phyloP scores from a whole-genome alignment of 2,797 vertebrate genomes.

The Galaxias olidus region DNA sequence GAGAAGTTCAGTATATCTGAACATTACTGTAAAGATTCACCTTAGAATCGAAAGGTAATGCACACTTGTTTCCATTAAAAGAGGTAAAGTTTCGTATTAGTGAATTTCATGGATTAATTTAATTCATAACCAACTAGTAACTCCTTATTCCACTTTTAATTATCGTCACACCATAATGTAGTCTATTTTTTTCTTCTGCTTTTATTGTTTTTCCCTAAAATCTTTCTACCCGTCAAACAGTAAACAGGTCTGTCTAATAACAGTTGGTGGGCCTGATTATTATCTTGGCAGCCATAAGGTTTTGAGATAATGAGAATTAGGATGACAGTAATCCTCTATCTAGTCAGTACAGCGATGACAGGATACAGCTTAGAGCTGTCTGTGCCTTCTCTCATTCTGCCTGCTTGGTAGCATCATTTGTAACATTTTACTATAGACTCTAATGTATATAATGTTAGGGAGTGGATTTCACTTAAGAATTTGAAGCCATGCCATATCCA shows the following conservation, averaged over 20 bases:
- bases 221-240: not conserved
- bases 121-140: too few relatives aligned
- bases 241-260: constrained; percentile 10
- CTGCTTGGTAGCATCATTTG: not conserved
- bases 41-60: too few relatives aligned
- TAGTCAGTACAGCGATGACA: constrained; percentile 8
- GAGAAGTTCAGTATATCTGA: too few relatives aligned
- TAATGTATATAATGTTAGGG: not conserved
- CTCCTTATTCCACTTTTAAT: too few relatives aligned
- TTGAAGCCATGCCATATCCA: not conserved
- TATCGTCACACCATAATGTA: too few relatives aligned
- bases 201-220: not conserved
- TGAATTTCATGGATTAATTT: too few relatives aligned
- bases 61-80: too few relatives aligned
- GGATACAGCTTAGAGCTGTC: constrained; percentile 5
- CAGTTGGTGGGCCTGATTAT: constrained; percentile 24
- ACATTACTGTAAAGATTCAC: too few relatives aligned
- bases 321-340: not conserved
- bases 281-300: constrained; percentile 20
- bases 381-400: not conserved
- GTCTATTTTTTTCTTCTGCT: not conserved
- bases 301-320: constrained; percentile 26
- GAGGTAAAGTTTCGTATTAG: too few relatives aligned
- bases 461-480: not conserved
- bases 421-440: not conserved